A percentile compares a stretch with the other conserved stretches of the same genome.
These are phyloP conservation scores for Oreochromis niloticus DNA, from an alignment of 2,113 vertebrate species.

Conservation along the genomic window DNA sequence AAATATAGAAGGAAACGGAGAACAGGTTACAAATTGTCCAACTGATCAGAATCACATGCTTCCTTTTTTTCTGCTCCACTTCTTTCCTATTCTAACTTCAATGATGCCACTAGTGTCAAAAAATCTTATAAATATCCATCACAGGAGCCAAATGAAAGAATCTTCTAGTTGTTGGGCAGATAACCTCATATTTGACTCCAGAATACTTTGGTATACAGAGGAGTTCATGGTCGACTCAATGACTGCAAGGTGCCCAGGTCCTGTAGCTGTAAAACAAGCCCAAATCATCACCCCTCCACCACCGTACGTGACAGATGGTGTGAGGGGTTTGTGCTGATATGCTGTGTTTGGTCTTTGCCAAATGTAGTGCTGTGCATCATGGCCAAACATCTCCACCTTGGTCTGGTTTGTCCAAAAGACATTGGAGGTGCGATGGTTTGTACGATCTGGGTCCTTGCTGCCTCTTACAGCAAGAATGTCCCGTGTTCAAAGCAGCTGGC, in stretches of 20 bases:
- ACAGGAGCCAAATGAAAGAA: neutral
- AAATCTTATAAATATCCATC: neutral
- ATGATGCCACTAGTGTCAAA: neutral
- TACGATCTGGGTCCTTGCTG: neutral
- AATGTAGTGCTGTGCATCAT: neutral
- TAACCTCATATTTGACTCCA: fast-evolving
- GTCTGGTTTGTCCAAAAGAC: neutral
- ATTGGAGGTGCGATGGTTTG: neutral
- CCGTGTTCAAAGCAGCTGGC: fast-evolving
- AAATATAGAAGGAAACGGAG: neutral
- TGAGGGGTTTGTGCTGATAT: neutral
- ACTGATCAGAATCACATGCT: neutral
- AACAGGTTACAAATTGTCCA: neutral
- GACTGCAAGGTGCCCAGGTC: neutral
- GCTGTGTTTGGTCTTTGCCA: neutral
- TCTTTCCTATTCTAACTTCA: neutral
- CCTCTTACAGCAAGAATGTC: neutral
- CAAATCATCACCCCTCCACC: neutral
- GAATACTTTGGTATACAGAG: neutral
- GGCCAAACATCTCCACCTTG: neutral
- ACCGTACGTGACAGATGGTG: neutral
- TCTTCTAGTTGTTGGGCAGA: neutral
- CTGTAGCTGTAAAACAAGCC: neutral
- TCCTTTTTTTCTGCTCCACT: neutral
- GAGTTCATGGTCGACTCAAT: neutral